Evolutionary conservation across 2,888 invertebrate genomes (phyloP).

Genomic region (Patella ulyssiponensis): DNA sequence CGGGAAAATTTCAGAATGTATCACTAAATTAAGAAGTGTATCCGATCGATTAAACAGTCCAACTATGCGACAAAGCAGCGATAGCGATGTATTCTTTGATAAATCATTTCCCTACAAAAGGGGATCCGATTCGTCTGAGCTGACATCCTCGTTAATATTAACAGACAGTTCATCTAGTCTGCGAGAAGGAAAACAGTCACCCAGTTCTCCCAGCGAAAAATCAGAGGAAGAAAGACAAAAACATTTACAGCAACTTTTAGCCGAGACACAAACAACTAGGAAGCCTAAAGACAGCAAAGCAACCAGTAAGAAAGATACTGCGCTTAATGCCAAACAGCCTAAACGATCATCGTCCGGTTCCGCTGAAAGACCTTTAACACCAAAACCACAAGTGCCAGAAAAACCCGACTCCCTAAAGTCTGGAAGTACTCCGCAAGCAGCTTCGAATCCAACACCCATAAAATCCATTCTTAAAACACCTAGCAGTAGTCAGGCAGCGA

Average conservation of each 20-base stretch:
- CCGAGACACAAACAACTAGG: constrained; percentile 48
- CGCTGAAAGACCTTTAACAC: background rate
- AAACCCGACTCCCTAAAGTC: background rate
- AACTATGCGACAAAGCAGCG: constrained; percentile 36
- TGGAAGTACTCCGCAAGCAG: background rate
- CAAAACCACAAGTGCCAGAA: background rate
- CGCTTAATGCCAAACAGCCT: background rate
- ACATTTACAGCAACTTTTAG: constrained; percentile 46
- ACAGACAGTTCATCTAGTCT: constrained; percentile 9
- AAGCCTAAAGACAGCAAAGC: constrained; percentile 41
- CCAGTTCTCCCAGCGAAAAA: background rate
- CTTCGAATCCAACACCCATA: background rate
- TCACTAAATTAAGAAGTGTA: constrained; percentile 67
- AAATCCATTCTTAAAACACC: background rate
- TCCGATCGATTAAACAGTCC: constrained; percentile 65
- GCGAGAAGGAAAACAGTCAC: background rate
- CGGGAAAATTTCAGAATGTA: constrained; percentile 68
- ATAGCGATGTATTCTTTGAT: constrained; percentile 30
- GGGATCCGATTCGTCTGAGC: constrained; percentile 19
- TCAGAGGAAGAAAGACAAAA: constrained; percentile 46
- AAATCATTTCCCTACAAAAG: constrained; percentile 18
- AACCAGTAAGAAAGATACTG: constrained; percentile 14
- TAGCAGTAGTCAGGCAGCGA: background rate
- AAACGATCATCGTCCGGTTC: background rate
- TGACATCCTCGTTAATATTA: background rate